Evolutionary conservation across 2,888 invertebrate genomes (phyloP).

Genomic region (Rhingia campestris): DNA sequence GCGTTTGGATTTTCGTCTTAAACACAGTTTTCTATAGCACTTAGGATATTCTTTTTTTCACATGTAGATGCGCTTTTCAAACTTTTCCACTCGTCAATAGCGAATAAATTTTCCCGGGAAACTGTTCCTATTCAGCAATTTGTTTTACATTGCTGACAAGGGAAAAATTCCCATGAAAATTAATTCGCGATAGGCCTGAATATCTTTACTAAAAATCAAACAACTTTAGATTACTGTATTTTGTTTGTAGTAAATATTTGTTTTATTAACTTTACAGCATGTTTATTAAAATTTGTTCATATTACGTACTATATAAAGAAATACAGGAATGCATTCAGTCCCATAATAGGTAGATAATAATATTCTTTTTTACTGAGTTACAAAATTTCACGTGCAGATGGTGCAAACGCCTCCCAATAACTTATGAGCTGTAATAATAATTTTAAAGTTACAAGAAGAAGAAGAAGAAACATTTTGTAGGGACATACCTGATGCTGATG

Average conservation of each 20-base stretch:
- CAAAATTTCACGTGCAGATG: conserved; percentile 96
- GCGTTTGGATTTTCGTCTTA: too few species aligned
- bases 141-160: too few species aligned
- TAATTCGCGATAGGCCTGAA: too few species aligned
- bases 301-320: conserved; percentile 35
- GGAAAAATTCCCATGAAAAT: too few species aligned
- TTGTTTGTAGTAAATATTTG: conserved; percentile 9
- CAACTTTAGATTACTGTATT: too few species aligned
- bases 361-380: conserved; percentile 83
- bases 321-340: conserved; percentile 59
- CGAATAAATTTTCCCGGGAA: too few species aligned
- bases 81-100: too few species aligned
- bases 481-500: conserved; percentile 94
- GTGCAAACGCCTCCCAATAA: conserved; percentile 95
- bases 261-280: conserved; percentile 39
- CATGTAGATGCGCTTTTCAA: too few species aligned
- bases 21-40: too few species aligned
- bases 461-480: conserved; percentile 9
- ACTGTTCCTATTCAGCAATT: too few species aligned
- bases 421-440: conserved; percentile 78
- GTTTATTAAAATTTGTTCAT: conserved; percentile 46
- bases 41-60: too few species aligned
- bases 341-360: conserved; percentile 24
- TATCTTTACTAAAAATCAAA: too few species aligned
- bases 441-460: conserved; percentile 42